These are phyloP conservation scores for Cydia amplana DNA, from an alignment of 1,140 invertebrate species.

Conservation along the genomic window DNA sequence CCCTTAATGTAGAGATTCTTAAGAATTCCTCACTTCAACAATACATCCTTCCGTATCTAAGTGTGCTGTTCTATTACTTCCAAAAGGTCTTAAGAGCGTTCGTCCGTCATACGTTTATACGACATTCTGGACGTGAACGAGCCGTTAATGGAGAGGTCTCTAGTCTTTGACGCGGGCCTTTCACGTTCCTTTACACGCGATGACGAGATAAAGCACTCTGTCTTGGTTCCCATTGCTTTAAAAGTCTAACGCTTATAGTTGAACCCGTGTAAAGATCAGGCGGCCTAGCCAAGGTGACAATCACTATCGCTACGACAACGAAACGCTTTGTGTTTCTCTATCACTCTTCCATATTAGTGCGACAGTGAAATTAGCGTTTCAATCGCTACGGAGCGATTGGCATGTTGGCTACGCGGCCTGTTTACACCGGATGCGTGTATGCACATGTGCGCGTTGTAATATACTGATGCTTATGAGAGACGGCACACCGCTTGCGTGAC, in stretches of 20 bases:
- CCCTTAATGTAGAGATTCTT: background rate
- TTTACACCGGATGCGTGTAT: no score
- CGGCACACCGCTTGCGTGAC: no score
- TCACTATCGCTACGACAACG: no score
- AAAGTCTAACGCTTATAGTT: background rate
- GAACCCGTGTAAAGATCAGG: no score
- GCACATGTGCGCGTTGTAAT: no score
- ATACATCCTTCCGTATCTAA: background rate
- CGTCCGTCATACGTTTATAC: background rate
- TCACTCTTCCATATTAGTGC: no score
- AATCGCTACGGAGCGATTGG: no score
- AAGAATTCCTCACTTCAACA: background rate
- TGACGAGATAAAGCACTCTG: slow-evolving; percentile 14
- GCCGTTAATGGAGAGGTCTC: slow-evolving; percentile 13
- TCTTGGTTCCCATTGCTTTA: background rate
- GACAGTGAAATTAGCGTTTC: no score
- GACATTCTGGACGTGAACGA: background rate
- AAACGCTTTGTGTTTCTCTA: no score
- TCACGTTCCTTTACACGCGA: slow-evolving; percentile 18
- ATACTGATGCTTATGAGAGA: no score
- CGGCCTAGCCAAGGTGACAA: no score
- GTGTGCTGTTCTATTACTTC: background rate
- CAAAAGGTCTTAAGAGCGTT: background rate
- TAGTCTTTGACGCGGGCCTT: slow-evolving; percentile 10
- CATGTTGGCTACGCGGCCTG: no score